These are phyloP conservation scores for Otus sunia DNA, from an alignment of 2,113 vertebrate species.

Conservation along the genomic window DNA sequence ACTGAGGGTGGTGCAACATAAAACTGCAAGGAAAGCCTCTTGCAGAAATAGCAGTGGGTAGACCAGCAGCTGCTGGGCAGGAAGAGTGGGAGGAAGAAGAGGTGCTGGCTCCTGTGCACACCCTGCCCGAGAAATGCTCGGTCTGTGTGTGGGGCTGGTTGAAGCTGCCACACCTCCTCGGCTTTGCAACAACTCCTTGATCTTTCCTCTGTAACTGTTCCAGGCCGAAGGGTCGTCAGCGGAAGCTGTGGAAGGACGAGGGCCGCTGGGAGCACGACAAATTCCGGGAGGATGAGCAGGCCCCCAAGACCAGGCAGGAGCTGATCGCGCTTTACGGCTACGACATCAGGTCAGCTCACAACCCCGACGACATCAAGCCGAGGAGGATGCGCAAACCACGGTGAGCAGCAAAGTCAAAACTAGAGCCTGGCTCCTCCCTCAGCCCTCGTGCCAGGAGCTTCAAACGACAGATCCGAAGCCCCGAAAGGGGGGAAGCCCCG, in stretches of 20 bases:
- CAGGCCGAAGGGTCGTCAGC: constrained; percentile 92
- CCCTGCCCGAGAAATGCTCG: fast-evolving
- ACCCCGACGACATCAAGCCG: constrained; percentile 79
- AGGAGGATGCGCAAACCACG: constrained; percentile 85
- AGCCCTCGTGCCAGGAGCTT: no score
- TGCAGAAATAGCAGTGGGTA: background rate
- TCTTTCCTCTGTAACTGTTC: background rate
- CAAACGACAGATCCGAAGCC: background rate
- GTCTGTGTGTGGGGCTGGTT: background rate
- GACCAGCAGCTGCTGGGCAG: background rate
- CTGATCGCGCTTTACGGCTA: constrained; percentile 95
- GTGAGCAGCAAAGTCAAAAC: constrained; percentile 56
- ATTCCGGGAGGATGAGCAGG: constrained; percentile 98
- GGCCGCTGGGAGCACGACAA: constrained; percentile 95
- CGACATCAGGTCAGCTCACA: constrained; percentile 89
- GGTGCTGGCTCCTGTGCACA: background rate
- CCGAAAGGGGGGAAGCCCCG: background rate
- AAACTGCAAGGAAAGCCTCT: fast-evolving
- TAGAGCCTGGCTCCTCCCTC: background rate
- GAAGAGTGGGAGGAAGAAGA: fast-evolving
- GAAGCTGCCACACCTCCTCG: background rate
- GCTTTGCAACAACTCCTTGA: background rate
- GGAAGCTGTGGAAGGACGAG: constrained; percentile 97
- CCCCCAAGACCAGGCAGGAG: constrained; percentile 93
- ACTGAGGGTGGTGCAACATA: background rate